These are phyloP conservation scores for Chlorospingus flavigularis DNA, from an alignment of 2,797 vertebrate species.

Conservation along the genomic window DNA sequence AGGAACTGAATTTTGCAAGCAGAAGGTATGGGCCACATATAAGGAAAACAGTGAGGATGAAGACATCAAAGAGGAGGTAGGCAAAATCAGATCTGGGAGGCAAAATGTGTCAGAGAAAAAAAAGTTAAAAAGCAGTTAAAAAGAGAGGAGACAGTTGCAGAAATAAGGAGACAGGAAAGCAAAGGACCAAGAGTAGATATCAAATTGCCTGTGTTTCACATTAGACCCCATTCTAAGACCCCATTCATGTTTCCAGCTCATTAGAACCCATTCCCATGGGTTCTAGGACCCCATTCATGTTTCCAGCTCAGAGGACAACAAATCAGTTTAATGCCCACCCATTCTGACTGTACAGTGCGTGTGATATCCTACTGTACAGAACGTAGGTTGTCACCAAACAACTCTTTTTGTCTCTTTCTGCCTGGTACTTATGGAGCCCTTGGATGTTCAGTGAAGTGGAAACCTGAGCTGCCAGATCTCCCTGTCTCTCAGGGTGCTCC, in stretches of 20 bases:
- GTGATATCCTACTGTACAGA: not conserved
- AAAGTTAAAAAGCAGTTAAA: not conserved
- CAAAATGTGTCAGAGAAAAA: not conserved
- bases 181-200: not conserved
- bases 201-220: not conserved
- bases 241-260: not conserved
- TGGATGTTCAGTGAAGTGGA: not conserved
- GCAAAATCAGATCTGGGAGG: not conserved
- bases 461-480: not conserved
- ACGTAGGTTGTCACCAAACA: not conserved
- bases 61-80: not conserved
- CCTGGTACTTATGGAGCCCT: not conserved
- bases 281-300: not conserved
- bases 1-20: not conserved
- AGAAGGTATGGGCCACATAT: not conserved
- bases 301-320: not conserved
- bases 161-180: not conserved
- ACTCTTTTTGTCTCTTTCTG: not conserved
- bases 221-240: not conserved
- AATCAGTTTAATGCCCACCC: not conserved
- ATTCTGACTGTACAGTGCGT: not conserved
- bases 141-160: not conserved
- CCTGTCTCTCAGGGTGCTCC: accelerated
- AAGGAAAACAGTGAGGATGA: not conserved
- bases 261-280: no score